Conservation (phyloP, 2,888 invertebrate genomes). For the Polydrusus pterygomalis region DNA sequence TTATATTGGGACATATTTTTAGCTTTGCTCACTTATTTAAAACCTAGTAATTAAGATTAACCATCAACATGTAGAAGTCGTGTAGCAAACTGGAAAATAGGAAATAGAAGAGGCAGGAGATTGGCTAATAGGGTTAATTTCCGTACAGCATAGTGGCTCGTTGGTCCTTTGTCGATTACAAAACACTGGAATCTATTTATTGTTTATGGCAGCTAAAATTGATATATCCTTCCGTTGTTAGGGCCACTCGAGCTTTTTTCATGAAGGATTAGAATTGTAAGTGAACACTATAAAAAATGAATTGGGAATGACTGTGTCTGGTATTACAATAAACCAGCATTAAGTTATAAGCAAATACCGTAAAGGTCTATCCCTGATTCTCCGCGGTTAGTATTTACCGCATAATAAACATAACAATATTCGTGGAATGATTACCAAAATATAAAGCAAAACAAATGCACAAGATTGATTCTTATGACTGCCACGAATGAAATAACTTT, state of each 20-base stretch:
- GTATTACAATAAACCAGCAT: too few species aligned
- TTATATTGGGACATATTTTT: too few species aligned
- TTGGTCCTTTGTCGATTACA: conserved; percentile 44
- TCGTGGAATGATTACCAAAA: too few species aligned
- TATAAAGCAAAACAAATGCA: too few species aligned
- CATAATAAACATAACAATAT: too few species aligned
- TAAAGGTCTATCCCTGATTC: too few species aligned
- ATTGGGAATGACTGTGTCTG: too few species aligned
- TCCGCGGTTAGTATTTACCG: too few species aligned
- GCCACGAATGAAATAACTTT: too few species aligned
- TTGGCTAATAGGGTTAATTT: conserved; percentile 52
- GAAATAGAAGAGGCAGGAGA: conserved; percentile 45
- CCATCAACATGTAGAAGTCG: conserved; percentile 32
- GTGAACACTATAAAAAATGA: too few species aligned
- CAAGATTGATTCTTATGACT: too few species aligned
- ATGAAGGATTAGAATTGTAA: conserved; percentile 1
- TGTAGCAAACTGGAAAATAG: conserved; percentile 52
- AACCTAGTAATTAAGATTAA: conserved; percentile 31
- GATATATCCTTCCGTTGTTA: conserved; percentile 45
- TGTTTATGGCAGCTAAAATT: conserved; percentile 49
- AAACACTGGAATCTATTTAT: conserved; percentile 51
- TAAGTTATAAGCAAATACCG: neutral
- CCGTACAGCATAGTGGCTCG: conserved; percentile 36
- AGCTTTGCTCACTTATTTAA: too few species aligned
- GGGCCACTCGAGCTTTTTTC: conserved; percentile 43